phyloP scores from a whole-genome alignment of 2,888 invertebrate genomes.

The Tromatobia lineatoria region DNA sequence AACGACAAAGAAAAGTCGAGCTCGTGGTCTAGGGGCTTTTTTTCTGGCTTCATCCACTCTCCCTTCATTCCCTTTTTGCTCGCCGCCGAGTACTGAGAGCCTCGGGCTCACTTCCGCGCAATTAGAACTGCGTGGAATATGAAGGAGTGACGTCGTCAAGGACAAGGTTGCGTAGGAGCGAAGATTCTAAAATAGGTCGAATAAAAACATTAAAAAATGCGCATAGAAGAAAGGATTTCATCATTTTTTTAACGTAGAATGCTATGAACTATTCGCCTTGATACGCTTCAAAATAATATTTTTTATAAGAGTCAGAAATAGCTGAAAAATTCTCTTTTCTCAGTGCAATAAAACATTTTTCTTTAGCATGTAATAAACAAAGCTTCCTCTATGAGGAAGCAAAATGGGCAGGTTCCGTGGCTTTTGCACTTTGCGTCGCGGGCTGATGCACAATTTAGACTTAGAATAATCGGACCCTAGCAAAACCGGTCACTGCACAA shows the following conservation, averaged over 20 bases:
- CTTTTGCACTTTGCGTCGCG: no score
- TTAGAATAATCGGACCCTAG: no score
- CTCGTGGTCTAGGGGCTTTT: background rate
- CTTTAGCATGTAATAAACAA: no score
- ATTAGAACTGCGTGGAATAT: background rate
- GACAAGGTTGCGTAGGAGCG: slow-evolving; percentile 5
- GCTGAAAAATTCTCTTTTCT: no score
- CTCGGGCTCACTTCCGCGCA: slow-evolving; percentile 18
- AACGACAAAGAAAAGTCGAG: slow-evolving; percentile 33
- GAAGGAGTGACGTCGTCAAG: background rate
- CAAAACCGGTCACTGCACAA: no score
- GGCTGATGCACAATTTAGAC: no score
- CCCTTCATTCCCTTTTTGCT: background rate
- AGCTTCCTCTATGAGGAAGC: no score
- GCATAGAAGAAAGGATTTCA: background rate
- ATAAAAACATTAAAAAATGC: background rate
- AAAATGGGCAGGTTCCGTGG: no score
- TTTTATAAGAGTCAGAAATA: background rate
- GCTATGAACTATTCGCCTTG: background rate
- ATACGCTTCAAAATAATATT: background rate
- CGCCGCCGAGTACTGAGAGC: background rate
- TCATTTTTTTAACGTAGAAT: background rate
- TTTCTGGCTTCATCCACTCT: background rate
- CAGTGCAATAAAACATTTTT: no score
- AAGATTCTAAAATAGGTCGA: slow-evolving; percentile 1